Base-by-base conservation (phyloP, 2,888 invertebrate genomes). In the Orthosia cruda region DNA sequence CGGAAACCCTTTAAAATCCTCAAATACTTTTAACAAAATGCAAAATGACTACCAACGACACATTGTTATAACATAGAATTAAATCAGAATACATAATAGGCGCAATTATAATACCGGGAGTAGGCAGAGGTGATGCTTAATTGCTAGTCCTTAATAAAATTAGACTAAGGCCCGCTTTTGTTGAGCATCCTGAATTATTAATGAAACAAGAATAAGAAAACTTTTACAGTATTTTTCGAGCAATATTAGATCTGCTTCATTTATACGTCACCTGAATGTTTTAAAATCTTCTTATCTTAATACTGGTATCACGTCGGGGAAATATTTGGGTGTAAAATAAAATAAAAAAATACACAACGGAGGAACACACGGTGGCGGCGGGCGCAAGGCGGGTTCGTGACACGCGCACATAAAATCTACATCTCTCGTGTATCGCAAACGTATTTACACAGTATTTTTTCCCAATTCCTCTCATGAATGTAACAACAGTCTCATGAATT, bases 401-500 rank as follows among this genome's bases (percentile, higher is more conserved):
- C 83, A 81, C 73, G 80, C 69, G 83, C 64, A 86, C 86, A 85
- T 87, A 87, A 89, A 89, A 89, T 89, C 86, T 88, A 85, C 88
- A 89, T 88, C 82, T 86, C 84, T 77, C 82, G 88, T 89, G 89
- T 89, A 89, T 87, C 75, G 88, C 84, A 76, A 85, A 82, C 85
- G 85, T 90, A 89, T 89, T 91, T 87, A 87, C 88, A 85, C 84
- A 79, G 89, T 89, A 87, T 91, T 90, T 91, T 91, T 89, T 89
- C 88, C 87, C 87, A 89, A 89, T 90, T 88, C 87, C 73, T 86
- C 86, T 87, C 87, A 88, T 88, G 88, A 87, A 88, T 87, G 84
- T 86, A 87, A 91, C 92, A 92, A 89, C 84, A 89, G 90, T 61
- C 91, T 92, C 91, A 92, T 92, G 91, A 92, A 92, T 92, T 92